Conservation (phyloP, 2,888 invertebrate species). For the Molorchus minor region DNA sequence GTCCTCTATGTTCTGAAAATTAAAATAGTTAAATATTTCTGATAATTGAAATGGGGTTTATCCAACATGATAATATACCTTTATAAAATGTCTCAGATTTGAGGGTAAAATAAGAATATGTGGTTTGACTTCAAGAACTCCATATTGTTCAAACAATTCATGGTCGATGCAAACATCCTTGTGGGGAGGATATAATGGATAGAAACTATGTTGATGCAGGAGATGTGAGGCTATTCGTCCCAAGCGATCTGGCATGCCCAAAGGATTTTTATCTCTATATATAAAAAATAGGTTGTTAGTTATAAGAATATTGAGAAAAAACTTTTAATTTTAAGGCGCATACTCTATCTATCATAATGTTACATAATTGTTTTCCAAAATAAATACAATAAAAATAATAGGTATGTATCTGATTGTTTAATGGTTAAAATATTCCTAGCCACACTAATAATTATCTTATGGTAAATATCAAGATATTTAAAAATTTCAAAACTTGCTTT, state of each 20-base stretch:
- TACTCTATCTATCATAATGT: too few species aligned
- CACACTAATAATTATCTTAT: too few species aligned
- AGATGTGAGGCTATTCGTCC: slow-evolving; percentile 79
- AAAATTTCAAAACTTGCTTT: too few species aligned
- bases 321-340: too few species aligned
- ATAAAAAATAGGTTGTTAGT: slow-evolving; percentile 4
- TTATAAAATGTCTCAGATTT: slow-evolving; percentile 82
- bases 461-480: too few species aligned
- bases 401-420: too few species aligned
- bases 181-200: slow-evolving; percentile 81
- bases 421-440: too few species aligned
- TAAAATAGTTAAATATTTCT: neutral
- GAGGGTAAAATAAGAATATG: slow-evolving; percentile 88
- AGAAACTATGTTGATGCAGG: slow-evolving; percentile 80
- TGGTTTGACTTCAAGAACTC: slow-evolving; percentile 77
- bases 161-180: slow-evolving; percentile 75
- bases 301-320: neutral
- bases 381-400: too few species aligned
- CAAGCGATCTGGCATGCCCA: slow-evolving; percentile 70
- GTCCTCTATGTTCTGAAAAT: slow-evolving; percentile 77
- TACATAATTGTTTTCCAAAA: too few species aligned
- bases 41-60: neutral
- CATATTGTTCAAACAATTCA: slow-evolving; percentile 75
- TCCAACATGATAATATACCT: slow-evolving; percentile 66
- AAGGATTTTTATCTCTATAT: slow-evolving; percentile 39